Percentiles rank a stretch among this genome's conserved stretches.
Conservation (phyloP, 2,888 invertebrate genomes). For the Pterobdella sp. region DNA sequence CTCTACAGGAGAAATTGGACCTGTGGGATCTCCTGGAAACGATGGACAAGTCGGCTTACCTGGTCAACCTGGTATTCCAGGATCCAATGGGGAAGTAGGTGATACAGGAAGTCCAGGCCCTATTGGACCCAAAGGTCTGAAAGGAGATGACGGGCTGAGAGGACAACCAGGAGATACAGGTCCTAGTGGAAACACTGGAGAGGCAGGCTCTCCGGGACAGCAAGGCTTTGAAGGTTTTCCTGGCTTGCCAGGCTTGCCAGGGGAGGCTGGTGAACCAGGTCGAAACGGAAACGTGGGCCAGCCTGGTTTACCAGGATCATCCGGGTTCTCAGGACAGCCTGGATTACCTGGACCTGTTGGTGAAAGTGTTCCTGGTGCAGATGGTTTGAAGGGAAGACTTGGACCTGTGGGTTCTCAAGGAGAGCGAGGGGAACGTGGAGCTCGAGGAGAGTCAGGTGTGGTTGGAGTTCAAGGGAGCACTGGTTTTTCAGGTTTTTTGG, state of each 20-base stretch:
- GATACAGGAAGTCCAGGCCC: constrained; percentile 21
- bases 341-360: constrained; percentile 29
- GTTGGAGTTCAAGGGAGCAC: constrained; percentile 25
- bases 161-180: neutral
- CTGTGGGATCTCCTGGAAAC: neutral
- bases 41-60: neutral
- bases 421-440: constrained; percentile 20
- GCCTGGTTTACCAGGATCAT: constrained; percentile 14
- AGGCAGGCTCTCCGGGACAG: neutral
- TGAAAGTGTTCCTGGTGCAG: constrained; percentile 18
- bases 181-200: neutral
- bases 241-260: constrained; percentile 29
- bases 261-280: constrained; percentile 22
- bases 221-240: neutral
- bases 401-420: neutral
- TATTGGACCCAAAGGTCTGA: constrained; percentile 22
- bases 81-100: constrained; percentile 16
- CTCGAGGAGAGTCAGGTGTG: neutral
- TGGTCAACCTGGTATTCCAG: neutral
- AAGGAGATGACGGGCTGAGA: constrained; percentile 25
- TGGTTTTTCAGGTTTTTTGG: constrained; percentile 17
- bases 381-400: constrained; percentile 17
- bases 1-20: neutral
- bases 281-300: constrained; percentile 28
- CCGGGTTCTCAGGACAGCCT: constrained; percentile 4